phyloP scores from a whole-genome alignment of 2,113 vertebrate genomes.

The Amblyopsis rosae region DNA sequence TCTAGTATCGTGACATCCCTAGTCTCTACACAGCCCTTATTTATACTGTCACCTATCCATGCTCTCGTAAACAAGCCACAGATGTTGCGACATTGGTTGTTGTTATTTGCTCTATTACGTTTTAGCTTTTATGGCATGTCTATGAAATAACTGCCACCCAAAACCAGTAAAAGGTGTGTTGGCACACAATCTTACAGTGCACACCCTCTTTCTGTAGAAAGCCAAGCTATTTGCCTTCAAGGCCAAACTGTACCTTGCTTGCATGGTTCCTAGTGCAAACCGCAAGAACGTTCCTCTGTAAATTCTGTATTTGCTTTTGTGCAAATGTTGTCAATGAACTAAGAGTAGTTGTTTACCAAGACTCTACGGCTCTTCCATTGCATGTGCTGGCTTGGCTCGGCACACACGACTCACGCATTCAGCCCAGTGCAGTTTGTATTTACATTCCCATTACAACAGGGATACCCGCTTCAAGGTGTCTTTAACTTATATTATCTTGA shows the following conservation, averaged over 20 bases:
- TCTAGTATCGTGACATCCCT: too few species aligned
- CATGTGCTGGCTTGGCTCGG: too few species aligned
- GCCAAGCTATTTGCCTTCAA: constrained; percentile 27
- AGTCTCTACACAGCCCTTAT: background rate
- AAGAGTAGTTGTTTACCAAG: background rate
- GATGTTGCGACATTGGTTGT: constrained; percentile 8
- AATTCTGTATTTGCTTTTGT: too few species aligned
- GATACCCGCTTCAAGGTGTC: too few species aligned
- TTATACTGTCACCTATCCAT: constrained; percentile 1
- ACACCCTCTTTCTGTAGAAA: constrained; percentile 21
- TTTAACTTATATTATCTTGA: too few species aligned
- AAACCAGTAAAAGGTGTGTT: background rate
- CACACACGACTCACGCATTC: too few species aligned
- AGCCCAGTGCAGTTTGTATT: too few species aligned
- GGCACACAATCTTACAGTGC: background rate
- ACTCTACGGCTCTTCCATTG: too few species aligned
- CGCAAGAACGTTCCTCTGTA: too few species aligned
- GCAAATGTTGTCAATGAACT: background rate
- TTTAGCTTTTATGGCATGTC: background rate
- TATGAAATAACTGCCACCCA: background rate
- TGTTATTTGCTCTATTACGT: background rate
- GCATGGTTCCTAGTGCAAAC: background rate
- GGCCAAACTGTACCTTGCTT: constrained; percentile 33
- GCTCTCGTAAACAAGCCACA: background rate
- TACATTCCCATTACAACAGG: too few species aligned